phyloP scores from a whole-genome alignment of 2,113 vertebrate genomes.

The Scomber japonicus region DNA sequence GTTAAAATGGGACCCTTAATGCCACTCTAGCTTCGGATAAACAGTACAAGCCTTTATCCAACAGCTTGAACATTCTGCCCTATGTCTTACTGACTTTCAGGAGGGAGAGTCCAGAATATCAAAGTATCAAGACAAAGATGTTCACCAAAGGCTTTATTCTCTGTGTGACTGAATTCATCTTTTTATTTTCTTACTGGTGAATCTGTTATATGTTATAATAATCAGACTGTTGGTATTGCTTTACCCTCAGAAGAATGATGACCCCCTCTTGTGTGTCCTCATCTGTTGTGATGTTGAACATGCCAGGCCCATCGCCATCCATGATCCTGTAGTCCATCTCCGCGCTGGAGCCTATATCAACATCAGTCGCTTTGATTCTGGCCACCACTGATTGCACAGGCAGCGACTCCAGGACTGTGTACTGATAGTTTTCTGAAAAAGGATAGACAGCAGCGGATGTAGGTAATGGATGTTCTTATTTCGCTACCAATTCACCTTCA shows the following conservation, averaged over 20 bases:
- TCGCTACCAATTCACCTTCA: slow-evolving; percentile 48
- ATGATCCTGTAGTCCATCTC: slow-evolving; percentile 97
- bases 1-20: neutral
- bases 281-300: slow-evolving; percentile 94
- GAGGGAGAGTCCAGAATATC: neutral
- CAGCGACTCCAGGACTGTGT: slow-evolving; percentile 92
- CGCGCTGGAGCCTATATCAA: slow-evolving; percentile 92
- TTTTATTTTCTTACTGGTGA: neutral
- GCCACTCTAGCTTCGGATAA: slow-evolving; percentile 3
- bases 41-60: neutral
- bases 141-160: slow-evolving; percentile 3
- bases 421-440: slow-evolving; percentile 91
- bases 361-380: slow-evolving; percentile 93
- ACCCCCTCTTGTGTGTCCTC: slow-evolving; percentile 95
- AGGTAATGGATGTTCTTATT: slow-evolving; percentile 56
- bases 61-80: neutral
- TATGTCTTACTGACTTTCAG: slow-evolving; percentile 23
- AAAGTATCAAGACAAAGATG: neutral
- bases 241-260: slow-evolving; percentile 93
- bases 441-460: slow-evolving; percentile 61
- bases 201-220: neutral
- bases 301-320: slow-evolving; percentile 90
- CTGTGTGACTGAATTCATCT: neutral
- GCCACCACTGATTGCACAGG: slow-evolving; percentile 92
- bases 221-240: neutral